These are phyloP conservation scores for Rhinoderma darwinii DNA, from an alignment of 2,113 vertebrate genomes.

Conservation along the genomic window DNA sequence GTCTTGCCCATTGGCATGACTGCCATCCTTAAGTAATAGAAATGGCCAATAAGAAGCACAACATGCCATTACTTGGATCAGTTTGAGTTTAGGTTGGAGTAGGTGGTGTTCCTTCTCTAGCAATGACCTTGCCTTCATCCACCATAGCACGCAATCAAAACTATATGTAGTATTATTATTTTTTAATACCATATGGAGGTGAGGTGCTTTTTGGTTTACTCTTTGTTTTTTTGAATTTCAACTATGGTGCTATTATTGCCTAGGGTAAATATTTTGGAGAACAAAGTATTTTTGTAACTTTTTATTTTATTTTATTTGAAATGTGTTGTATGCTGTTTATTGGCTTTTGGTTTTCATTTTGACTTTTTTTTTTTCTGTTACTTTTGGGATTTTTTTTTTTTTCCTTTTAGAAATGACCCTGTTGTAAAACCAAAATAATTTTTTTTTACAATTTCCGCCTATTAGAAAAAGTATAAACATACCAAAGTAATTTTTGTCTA, in stretches of 20 bases:
- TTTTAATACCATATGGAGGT: slow-evolving; percentile 17
- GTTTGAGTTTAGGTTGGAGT: neutral
- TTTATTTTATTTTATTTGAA: neutral
- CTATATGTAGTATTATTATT: slow-evolving; percentile 23
- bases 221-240: neutral
- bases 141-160: neutral
- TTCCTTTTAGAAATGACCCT: neutral
- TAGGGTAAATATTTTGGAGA: slow-evolving; percentile 29
- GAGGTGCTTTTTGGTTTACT: neutral
- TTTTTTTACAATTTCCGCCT: neutral
- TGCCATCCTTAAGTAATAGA: neutral
- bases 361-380: neutral
- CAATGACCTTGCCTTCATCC: neutral
- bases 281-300: slow-evolving; percentile 52
- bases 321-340: slow-evolving; percentile 5
- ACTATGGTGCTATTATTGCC: slow-evolving; percentile 30
- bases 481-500: slow-evolving; percentile 24
- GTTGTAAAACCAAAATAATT: neutral
- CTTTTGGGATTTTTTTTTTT: neutral
- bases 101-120: neutral
- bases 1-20: neutral
- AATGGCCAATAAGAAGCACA: neutral
- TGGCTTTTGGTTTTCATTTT: slow-evolving; percentile 14
- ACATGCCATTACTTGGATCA: neutral
- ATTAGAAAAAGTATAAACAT: neutral